Evolutionary conservation across 2,797 vertebrate species (phyloP), one percentile per base, ranked within the genome.

Genomic region (Synanceia verrucosa): DNA sequence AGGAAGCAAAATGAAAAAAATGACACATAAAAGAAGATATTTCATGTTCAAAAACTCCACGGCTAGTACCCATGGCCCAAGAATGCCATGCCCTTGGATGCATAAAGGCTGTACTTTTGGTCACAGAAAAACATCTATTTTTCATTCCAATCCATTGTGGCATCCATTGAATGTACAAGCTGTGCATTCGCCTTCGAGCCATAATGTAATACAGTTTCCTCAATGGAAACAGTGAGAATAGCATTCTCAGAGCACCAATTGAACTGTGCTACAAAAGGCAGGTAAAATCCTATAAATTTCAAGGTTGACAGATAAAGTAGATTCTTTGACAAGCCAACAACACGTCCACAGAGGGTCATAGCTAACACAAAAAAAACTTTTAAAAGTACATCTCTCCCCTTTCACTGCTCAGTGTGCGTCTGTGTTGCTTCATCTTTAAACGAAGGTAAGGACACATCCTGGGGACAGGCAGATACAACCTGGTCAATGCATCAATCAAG

Each of bases 61-160:
- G 41, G 86, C 84, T 88, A 84, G 85, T 87, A 83, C 84, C 76
- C 74, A 84, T 82, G 79, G 64, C 82, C 56, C 73, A 85, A 89
- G 83, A 93, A 92, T 89, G 83, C 73, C 82, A 79, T 91, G 93
- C 85, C 94, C 92, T 94, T 94, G 93, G 88, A 88, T 64, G 58
- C 70, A 92, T 85, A 92, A 92, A 89, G 79, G 79, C 86, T 87
- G 78, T 77, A 90, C 86, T 91, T 91, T 90, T 88, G 85, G 90
- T 90, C 73, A 85, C 84, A 86, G 86, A 90, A 89, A 89, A 86
- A 88, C 78, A 78, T 78, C 57, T 67, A 82, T 91, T 88, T 91
- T 91, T 88, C 84, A 87, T 90, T 91, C 78, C 85, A 72, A 82
- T 81, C 65, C 68, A 88, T 88, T 83, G 82, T 91, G 81, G 79